A percentile compares a stretch with the other conserved stretches of the same genome.
Evolutionary conservation across 2,113 vertebrate genomes (phyloP).

Genomic region (Ahaetulla prasina): DNA sequence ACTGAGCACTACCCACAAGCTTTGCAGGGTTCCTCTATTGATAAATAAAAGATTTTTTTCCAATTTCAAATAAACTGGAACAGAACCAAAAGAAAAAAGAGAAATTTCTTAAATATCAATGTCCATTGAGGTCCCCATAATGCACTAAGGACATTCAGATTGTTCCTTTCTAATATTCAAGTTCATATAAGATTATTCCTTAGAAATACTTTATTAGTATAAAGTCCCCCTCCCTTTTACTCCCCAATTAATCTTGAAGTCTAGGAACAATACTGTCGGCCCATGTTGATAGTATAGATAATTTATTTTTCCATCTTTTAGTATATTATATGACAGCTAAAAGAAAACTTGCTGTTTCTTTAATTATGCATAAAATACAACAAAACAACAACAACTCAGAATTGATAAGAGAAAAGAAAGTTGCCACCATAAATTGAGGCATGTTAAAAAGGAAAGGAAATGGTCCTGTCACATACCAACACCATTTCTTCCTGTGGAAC

Average conservation of each 20-base stretch:
- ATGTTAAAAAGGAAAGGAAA: background rate
- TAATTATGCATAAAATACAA: background rate
- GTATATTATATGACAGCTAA: background rate
- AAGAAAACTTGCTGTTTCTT: background rate
- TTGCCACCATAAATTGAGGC: slow-evolving; percentile 21
- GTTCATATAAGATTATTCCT: background rate
- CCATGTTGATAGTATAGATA: background rate
- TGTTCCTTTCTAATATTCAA: background rate
- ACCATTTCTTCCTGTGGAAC: slow-evolving; percentile 46
- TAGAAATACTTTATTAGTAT: background rate
- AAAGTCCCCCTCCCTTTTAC: background rate
- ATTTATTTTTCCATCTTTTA: background rate
- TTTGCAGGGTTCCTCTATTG: background rate
- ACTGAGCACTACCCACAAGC: background rate
- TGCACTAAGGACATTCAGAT: background rate
- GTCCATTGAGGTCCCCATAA: background rate
- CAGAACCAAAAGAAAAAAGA: background rate
- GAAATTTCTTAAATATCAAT: background rate
- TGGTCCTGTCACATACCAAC: slow-evolving; percentile 35
- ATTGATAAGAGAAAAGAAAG: slow-evolving; percentile 6
- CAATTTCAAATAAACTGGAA: background rate
- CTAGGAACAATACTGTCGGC: background rate
- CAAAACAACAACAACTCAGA: background rate
- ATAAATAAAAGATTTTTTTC: background rate
- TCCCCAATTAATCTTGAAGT: background rate